Base-by-base conservation (phyloP, 1,140 invertebrate species). In the Heliothis subflexa region DNA sequence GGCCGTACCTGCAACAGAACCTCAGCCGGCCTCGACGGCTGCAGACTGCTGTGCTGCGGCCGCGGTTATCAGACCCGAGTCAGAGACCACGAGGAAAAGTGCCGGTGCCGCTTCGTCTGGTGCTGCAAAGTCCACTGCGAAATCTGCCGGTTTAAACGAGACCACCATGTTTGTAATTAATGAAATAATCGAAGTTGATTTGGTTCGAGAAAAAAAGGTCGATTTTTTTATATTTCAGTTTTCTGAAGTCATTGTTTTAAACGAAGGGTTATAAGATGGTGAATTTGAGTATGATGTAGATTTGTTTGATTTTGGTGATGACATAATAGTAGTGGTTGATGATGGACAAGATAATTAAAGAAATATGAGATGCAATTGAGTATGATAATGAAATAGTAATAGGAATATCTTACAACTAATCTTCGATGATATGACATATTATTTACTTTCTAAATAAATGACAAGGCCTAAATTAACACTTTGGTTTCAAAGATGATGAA, bases 21-120 rank as follows among this genome's bases (percentile, higher is more conserved):
- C 25, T 97, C 97, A 55, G 95, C 96, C 7, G 97, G 97, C 0
- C 95, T 97, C 33, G 97, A 98, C 83, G 97, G 97, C 21, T 98
- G 98, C 90, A 95, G 96, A 28, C 94, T 98, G n/a, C 95, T 99
- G 10, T 99, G 98, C 93, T 99, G 98, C 90, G 98, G 98, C 9
- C 96, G 98, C 70, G 98, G 98, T 12, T 99, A 98, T 93, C 97
- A 98, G 91, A 99, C 98, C 1, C 95, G 97, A 61, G 96, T 98
- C 0, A 95, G 97, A 64, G 97, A 98, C 82, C 97, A 98, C 73
- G 96, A 97, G 79, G 98, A 99, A 91, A 98, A 99, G 92, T 99
- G 98, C 95, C 97, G 98, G 84, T 99, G 98, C 93, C 96, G 97
- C 85, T 99, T 99, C 89, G 97, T 98, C 50, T 99, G 98, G 98